Evolutionary conservation across 2,888 invertebrate species (phyloP), one percentile per base, ranked within the genome.

Genomic region (Apamea sordens): DNA sequence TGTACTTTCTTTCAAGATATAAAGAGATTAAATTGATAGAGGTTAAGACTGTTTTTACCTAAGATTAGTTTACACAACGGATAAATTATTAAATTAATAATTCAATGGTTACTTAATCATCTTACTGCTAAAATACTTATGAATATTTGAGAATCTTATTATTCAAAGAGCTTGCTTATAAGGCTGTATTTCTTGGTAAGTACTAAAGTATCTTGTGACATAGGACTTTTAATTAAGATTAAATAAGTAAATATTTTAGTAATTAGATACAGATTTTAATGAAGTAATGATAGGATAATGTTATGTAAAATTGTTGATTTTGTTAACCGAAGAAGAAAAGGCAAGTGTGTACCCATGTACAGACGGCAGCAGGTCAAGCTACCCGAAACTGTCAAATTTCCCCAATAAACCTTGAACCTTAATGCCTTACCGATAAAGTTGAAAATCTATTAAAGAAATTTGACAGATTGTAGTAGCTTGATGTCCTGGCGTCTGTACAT

Each of bases 41-140:
- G 24, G 18, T 50, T 21, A 70, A 63, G 47, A 44, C n/a, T 36
- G 41, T 82, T 76, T 67, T 32, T 5, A 28, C 11, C 15, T 59
- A 32, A 53, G 24, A 71, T 73, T 63, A 50, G 3, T 32, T 71
- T 50, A 86, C n/a, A 67, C 41, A 72, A 59, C 61, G 71, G 68
- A 80, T 77, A 70, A 79, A 82, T 89, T 73, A 79, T 69, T 72
- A 76, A 69, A 87, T 88, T 72, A 88, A 82, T 82, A 79, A 85
- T 88, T 89, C 80, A 83, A 73, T 80, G 79, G 80, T 85, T 82
- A 80, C 47, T 69, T 89, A 82, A 85, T 88, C 82, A 77, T 80
- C 77, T 87, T 82, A 83, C 63, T 56, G 72, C 76, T 77, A 11
- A 73, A 72, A 79, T 83, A 80, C 67, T 85, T 72, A 79, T 85